A percentile compares a stretch with the other conserved stretches of the same genome.
Conservation (phyloP, 1,140 invertebrate genomes). For the Drosophila orena region DNA sequence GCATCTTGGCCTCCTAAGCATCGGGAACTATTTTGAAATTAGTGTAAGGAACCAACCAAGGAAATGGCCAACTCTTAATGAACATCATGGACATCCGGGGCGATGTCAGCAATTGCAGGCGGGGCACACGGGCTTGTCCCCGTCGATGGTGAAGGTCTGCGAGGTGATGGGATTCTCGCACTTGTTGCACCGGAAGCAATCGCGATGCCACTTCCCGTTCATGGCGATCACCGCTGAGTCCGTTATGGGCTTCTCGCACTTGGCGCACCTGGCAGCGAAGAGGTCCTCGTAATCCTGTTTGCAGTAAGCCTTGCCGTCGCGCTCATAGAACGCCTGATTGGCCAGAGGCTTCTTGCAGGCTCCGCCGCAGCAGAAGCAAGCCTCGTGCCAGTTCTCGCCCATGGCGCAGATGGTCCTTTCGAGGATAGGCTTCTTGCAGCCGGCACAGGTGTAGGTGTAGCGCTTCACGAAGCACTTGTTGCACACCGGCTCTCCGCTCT, state of each 20-base stretch:
- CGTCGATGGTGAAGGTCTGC: conserved; percentile 87
- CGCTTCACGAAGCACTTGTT: conserved; percentile 89
- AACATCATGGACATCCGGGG: not conserved
- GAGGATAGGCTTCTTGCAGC: conserved; percentile 89
- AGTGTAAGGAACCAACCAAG: conserved; percentile 14
- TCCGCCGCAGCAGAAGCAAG: conserved; percentile 92
- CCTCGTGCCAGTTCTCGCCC: conserved; percentile 92
- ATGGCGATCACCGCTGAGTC: conserved; percentile 88
- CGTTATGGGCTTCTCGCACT: conserved; percentile 90
- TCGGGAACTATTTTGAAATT: not conserved
- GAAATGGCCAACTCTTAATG: conserved; percentile 33
- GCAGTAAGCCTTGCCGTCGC: conserved; percentile 90
- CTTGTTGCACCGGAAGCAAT: conserved; percentile 89
- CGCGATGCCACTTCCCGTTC: conserved; percentile 89
- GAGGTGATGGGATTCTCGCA: conserved; percentile 87
- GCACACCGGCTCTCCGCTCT: conserved; percentile 90
- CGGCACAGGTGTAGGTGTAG: conserved; percentile 89
- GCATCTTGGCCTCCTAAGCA: not conserved
- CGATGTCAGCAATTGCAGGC: conserved; percentile 69
- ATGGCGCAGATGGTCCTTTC: conserved; percentile 89
- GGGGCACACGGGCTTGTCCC: conserved; percentile 87
- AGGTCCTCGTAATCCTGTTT: conserved; percentile 90
- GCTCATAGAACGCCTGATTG: conserved; percentile 89
- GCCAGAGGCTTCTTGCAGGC: conserved; percentile 90
- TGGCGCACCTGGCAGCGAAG: conserved; percentile 91